Percentiles rank a stretch among this genome's conserved stretches.
These are phyloP conservation scores for Tipula helvola DNA, from an alignment of 2,888 invertebrate genomes.

Conservation along the genomic window DNA sequence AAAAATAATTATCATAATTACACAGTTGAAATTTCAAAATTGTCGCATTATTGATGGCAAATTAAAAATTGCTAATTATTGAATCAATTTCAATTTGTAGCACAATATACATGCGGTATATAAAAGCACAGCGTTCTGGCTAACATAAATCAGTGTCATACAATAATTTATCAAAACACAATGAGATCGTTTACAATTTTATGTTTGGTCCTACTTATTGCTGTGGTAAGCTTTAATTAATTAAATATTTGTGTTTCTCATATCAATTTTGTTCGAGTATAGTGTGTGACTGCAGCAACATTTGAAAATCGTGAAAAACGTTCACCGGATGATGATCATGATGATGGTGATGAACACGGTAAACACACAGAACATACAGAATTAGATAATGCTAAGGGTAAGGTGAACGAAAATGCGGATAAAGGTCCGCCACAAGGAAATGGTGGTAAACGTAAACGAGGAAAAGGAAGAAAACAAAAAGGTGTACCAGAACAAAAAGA, in stretches of 20 bases:
- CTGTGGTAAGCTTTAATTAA: not conserved
- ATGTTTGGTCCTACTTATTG: not conserved
- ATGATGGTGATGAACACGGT: not conserved
- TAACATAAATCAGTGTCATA: not conserved
- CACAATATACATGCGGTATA: not conserved
- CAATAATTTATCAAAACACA: not conserved
- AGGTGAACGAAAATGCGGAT: not conserved
- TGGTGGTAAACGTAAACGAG: not conserved
- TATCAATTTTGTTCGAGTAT: not conserved
- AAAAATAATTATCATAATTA: too few relatives aligned
- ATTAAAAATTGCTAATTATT: not conserved
- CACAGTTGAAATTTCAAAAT: too few relatives aligned
- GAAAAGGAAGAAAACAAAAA: not conserved
- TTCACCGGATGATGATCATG: not conserved
- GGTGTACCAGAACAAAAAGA: not conserved
- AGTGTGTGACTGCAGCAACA: not conserved
- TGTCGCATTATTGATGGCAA: not conserved
- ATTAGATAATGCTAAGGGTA: not conserved
- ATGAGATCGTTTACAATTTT: not conserved
- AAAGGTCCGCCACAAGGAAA: not conserved
- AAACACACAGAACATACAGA: not conserved
- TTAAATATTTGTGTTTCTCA: not conserved
- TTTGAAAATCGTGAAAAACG: not conserved
- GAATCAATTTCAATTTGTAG: not conserved
- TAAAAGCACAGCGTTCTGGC: not conserved